Evolutionary conservation across 2,888 invertebrate species (phyloP), one percentile per base, ranked within the genome.

Genomic region (Augiades crinisus): DNA sequence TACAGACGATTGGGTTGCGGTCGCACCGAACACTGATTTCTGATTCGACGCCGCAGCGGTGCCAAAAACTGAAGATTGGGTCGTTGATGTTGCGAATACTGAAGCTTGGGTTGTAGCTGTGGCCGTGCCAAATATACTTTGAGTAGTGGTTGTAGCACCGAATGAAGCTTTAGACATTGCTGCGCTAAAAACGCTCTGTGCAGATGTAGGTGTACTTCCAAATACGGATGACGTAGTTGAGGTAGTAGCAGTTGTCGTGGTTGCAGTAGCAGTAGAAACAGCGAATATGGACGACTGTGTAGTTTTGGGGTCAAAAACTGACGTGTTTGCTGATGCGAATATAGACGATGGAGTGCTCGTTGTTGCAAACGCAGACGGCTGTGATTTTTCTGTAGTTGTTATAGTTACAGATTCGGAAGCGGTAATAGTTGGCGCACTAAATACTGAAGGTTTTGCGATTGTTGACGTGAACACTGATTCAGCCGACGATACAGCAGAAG

Each of bases 81-180:
- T 44, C 3, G 60, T 10, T 4, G 60, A 43, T 19, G 61, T n/a
- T n/a, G n/a, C 59, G 56, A 67, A 60, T 43, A 36, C 54, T 4
- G 64, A 60, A 3, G 68, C 30, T 47, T 62, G 61, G 4, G 63
- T 56, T 8, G 66, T 46, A 17, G 46, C 21, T 24, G 47, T 47
- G 3, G 31, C 19, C 8, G 47, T 16, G n/a, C 49, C 49, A 3
- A 61, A 47, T 22, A 61, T 55, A 34, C 36, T 56, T 50, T 57
- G 62, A 2, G 63, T 68, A 0, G 70, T 59, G n/a, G 65, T 45
- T 2, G 70, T 47, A 0, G 68, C 55, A 6, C 70, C 69, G 51
- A 79, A 77, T 17, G 72, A 64, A 7, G 77, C 65, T 21, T 72
- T 55, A 33, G 65, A 61, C 0, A 69, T 67, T 2, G 71, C 62